Base-by-base conservation (phyloP, 92 coral and sea anemone genomes). In the Umimayanthus chanpuru region DNA sequence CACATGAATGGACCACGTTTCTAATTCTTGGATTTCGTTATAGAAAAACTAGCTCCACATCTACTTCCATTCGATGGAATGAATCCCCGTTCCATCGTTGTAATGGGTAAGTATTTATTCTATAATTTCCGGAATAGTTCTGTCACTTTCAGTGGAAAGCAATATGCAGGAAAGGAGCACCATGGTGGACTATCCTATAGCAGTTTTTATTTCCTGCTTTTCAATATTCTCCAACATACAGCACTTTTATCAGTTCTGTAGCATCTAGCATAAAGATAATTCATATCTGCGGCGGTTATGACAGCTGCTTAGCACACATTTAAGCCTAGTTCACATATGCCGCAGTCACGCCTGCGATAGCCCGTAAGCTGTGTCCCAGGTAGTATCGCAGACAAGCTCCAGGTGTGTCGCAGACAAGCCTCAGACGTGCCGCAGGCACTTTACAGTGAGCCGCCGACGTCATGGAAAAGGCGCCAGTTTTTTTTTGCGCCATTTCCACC, bases 401-500 rank as follows among this genome's bases (percentile, higher is more conserved):
- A 74, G 47, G 30, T 26, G 6, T 76, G 80, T 76, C 56, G 80
- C 80, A 40, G 56, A 76, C 80, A 76, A 76, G 80, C 80, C 80
- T 40, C 80, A 39, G 44, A 76, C 56, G 80, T 76, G 80, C 56
- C 49, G 25, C 8, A 76, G 80, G 15, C 29, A 76, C 53, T 39
- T 38, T 6, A 26, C 79, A 55, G 79, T 39, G 39, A 75, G 50
- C 79, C 50, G 23, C 49, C 79, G 79, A 75, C 50, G 79, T 36
- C 53, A 38, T 30, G 50, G 79, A 38, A 75, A 75, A 75, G 79
- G 50, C 50, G 50, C 79, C 80, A 76, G 55, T 39, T 76, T 76
- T 39, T 76, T 76, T 76, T 55, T 39, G 58, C 80, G 80, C 11
- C 80, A 76, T 76, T 76, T 76, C 80, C 80, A 76, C 20, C n/a